Evolutionary conservation across 2,888 invertebrate genomes (phyloP).

Genomic region (Cephus pulcher): DNA sequence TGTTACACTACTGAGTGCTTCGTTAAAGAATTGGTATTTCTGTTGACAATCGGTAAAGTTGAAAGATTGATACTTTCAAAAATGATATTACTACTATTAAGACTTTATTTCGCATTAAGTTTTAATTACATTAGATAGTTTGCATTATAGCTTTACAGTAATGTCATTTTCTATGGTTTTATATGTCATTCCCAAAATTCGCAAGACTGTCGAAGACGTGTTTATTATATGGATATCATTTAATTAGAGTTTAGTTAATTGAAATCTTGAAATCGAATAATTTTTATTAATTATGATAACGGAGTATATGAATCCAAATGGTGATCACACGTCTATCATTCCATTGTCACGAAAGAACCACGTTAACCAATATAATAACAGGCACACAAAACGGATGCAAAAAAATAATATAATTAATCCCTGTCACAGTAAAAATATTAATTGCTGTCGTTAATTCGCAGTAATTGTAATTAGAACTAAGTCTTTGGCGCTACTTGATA

Average conservation of each 20-base stretch:
- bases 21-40: background rate
- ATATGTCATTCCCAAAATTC: background rate
- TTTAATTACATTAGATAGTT: background rate
- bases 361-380: background rate
- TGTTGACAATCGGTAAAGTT: background rate
- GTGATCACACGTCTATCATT: background rate
- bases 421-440: background rate
- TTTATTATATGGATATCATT: background rate
- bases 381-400: background rate
- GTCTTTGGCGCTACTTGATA: background rate
- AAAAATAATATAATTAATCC: background rate
- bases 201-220: background rate
- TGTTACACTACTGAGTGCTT: background rate
- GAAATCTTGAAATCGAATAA: background rate
- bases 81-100: background rate
- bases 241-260: background rate
- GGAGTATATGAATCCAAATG: background rate
- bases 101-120: background rate
- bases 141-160: background rate
- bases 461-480: slow-evolving; percentile 1
- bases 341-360: background rate
- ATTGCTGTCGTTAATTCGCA: background rate
- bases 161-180: background rate
- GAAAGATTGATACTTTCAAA: background rate
- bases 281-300: background rate